phyloP scores from a whole-genome alignment of 2,797 vertebrate genomes.

The Glossophaga mutica region DNA sequence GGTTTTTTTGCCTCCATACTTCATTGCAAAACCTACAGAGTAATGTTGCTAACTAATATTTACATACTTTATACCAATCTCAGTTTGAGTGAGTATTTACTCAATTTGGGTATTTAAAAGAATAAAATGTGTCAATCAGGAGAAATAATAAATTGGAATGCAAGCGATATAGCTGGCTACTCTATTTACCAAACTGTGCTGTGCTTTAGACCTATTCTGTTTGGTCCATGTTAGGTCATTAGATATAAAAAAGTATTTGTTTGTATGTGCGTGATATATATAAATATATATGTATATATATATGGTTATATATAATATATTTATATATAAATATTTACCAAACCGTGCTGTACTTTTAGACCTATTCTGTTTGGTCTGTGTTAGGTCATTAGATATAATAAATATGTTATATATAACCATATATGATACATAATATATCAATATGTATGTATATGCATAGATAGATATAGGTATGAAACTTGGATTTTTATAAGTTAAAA shows the following conservation, averaged over 20 bases:
- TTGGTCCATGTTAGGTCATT: neutral
- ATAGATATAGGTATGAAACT: neutral
- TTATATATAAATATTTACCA: neutral
- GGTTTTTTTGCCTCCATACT: neutral
- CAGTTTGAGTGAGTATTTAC: neutral
- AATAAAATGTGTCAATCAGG: neutral
- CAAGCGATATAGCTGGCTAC: neutral
- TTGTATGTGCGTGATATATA: neutral
- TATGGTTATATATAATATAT: neutral
- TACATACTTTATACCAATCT: neutral
- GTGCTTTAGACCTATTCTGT: neutral
- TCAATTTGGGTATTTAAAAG: constrained; percentile 6
- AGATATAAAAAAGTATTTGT: neutral
- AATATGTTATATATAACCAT: neutral
- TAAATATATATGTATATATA: neutral
- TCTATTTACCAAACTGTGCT: neutral
- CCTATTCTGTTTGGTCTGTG: neutral
- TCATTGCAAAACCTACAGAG: neutral
- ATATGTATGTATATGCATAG: neutral
- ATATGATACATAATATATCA: neutral
- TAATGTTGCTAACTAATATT: neutral
- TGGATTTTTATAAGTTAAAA: constrained; percentile 55
- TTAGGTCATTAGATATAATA: neutral
- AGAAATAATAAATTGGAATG: neutral
- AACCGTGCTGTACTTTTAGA: neutral